These are phyloP conservation scores for Xestia ashworthii DNA, from an alignment of 2,888 invertebrate genomes.

Conservation along the genomic window DNA sequence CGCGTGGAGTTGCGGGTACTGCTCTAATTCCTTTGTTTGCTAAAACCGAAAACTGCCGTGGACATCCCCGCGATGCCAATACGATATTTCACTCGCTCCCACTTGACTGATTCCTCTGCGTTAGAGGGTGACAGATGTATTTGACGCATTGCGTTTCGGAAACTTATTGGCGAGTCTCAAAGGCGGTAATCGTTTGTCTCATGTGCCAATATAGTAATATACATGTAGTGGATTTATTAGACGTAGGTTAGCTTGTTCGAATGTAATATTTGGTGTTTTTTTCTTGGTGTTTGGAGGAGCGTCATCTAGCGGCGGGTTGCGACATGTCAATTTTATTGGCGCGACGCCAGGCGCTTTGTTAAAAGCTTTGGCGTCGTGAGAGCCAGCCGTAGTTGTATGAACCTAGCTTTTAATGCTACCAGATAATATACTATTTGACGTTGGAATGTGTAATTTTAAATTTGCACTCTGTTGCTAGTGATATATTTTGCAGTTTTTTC, in stretches of 20 bases:
- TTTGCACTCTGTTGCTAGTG: conserved; percentile 67
- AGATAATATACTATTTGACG: conserved; percentile 70
- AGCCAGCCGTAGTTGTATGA: conserved; percentile 71
- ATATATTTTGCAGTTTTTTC: conserved; percentile 62
- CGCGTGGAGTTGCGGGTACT: conserved; percentile 79
- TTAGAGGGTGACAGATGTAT: conserved; percentile 85
- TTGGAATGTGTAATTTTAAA: conserved; percentile 66
- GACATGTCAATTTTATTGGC: conserved; percentile 78
- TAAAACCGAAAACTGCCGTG: conserved; percentile 86
- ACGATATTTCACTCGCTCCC: conserved; percentile 86
- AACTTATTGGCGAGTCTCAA: conserved; percentile 71
- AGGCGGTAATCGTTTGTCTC: conserved; percentile 77
- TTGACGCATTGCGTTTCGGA: conserved; percentile 68
- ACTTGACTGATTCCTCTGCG: conserved; percentile 81
- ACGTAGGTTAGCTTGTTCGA: conserved; percentile 69
- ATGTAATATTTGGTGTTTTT: conserved; percentile 72
- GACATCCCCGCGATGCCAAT: conserved; percentile 79
- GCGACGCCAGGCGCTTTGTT: conserved; percentile 83
- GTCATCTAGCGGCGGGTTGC: conserved; percentile 79
- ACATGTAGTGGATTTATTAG: conserved; percentile 76
- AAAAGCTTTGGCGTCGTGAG: conserved; percentile 80
- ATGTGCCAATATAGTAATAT: conserved; percentile 73
- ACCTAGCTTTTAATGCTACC: conserved; percentile 67
- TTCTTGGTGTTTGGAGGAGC: conserved; percentile 67
- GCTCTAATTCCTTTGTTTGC: conserved; percentile 89